Evolutionary conservation across 2,113 vertebrate species (phyloP), one percentile per base, ranked within the genome.

Genomic region (human): DNA sequence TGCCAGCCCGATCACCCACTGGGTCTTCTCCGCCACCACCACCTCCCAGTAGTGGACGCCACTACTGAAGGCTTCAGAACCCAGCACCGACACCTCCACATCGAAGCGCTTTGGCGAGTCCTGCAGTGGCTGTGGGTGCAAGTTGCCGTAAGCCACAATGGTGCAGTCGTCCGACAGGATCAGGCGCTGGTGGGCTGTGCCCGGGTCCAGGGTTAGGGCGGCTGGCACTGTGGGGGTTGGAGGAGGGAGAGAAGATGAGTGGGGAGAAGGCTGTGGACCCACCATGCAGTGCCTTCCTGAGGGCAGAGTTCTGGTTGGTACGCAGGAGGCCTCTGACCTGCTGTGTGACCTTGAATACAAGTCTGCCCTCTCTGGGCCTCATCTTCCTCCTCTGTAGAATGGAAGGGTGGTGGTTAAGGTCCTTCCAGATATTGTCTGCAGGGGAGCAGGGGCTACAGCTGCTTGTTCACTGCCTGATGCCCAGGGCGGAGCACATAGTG

Each of bases 1-100:
- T 0, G 99, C 99, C 98, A 99, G 98, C 23, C 99, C 99, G 0
- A 99, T 99, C 99, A 99, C 99, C 99, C 99, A 99, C 98, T 99
- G 99, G 52, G 99, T 99, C 98, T 99, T 99, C 98, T 99, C 99
- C 0, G 99, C 99, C 93, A 99, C 99, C 98, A 99, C 99, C 98
- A 99, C 99, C 97, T 99, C 99, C 99, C 99, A 99, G 98, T 99
- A 99, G 95, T 99, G 99, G 48, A 99, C 99, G 0, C 99, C 99
- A 0, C 99, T 96, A 0, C 98, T 98, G 0, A 99, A 99, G 75
- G 99, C 99, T 98, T 99, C 99, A 0, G 99, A 98, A 1, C 99
- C 99, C 98, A 99, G 98, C 66, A 99, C 99, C 0, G 99, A 99
- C 81, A 99, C 99, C 98, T 99, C 99, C 97, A 99, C 99, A 0